phyloP scores from a whole-genome alignment of 35 echinoderm and acorn worm species.

The Apostichopus californicus region DNA sequence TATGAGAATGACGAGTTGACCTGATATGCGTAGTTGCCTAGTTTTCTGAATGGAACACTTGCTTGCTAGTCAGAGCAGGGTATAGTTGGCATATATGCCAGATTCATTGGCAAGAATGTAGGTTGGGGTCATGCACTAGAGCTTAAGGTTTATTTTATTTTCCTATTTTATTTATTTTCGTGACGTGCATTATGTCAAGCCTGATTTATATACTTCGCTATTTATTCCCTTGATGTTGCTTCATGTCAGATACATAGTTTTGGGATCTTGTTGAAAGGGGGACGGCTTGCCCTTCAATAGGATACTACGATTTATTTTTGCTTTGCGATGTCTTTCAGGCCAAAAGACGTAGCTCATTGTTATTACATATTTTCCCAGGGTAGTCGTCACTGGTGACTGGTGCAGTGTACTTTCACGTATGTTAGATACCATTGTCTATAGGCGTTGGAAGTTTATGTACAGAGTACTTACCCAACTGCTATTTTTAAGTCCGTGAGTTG shows the following conservation, averaged over 20 bases:
- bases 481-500: too few species aligned
- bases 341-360: neutral
- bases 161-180: constrained; percentile 40
- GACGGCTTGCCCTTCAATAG: neutral
- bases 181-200: constrained; percentile 26
- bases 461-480: too few species aligned
- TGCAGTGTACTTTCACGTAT: too few species aligned
- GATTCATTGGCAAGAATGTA: constrained; percentile 10
- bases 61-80: neutral
- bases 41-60: neutral
- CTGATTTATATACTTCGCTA: constrained; percentile 9
- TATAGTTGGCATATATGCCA: neutral
- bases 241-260: constrained; percentile 13
- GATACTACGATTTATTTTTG: neutral
- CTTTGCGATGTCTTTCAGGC: neutral
- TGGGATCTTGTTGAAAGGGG: neutral
- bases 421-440: too few species aligned
- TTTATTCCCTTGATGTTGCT: constrained; percentile 16
- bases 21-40: neutral
- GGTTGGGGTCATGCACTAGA: constrained; percentile 23
- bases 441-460: too few species aligned
- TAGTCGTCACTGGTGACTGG: neutral
- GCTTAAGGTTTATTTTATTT: constrained; percentile 2
- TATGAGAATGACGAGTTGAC: too few species aligned
- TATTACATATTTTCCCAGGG: neutral